Base-by-base conservation (phyloP, 2,113 vertebrate genomes). In the Bubalus kerabau region DNA sequence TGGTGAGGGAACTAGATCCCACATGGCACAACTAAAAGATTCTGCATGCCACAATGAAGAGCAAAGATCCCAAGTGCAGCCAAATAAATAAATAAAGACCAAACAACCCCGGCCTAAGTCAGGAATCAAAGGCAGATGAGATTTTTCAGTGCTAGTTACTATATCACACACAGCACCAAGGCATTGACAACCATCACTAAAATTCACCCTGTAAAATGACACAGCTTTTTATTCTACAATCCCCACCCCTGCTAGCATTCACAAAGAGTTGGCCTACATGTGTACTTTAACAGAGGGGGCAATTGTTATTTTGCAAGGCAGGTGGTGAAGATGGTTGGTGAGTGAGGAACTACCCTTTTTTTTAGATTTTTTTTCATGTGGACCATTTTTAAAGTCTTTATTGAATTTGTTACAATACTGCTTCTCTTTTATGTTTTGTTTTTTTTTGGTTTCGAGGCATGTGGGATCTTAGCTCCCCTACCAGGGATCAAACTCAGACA, bases 291-390 rank as follows among this genome's bases (percentile, higher is more conserved):
- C 26, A 85, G 59, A 95, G 71, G 95, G 78, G 57, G 50, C 28
- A 71, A 28, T 60, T 64, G 86, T 59, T 59, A 62, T n/a, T 76
- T 94, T 59, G 32, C 46, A 93, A 88, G 67, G 24, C 24, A 5
- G 19, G 43, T 74, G 46, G 11, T 87, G 54, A 74, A 86, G 95
- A 92, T 48, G 91, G 32, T 43, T 95, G 50, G 15, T 60, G 74
- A 83, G 50, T 92, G 50, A 94, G 88, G 92, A 97, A 91, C 89
- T 40, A 93, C 54, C 32, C 74, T 95, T 94, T 96, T 26, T 24
- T 30, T 23, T 7, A 43, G 71, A 40, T 43, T 76, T 76, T 26
- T 76, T 43, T 76, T 40, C 5, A 43, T 26, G 23, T 76, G 71
- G 36, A 24, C 40, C 71, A 24, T 43, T 76, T 76, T 76, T 76